phyloP scores from a whole-genome alignment of 1,140 invertebrate genomes.

The Hetaerina americana region DNA sequence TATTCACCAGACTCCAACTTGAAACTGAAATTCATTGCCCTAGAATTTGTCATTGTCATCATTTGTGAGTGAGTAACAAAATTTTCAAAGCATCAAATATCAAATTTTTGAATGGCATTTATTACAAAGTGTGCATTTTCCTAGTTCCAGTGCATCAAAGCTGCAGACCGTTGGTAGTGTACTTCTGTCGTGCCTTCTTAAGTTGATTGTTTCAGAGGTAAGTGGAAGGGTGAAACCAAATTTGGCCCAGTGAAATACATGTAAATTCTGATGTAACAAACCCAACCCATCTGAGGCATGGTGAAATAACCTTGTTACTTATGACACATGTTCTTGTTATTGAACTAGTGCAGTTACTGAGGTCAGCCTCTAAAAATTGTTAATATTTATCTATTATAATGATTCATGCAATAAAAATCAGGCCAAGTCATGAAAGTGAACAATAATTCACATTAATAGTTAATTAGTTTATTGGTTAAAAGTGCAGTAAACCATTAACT shows the following conservation, averaged over 20 bases:
- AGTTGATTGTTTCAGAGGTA: conserved; percentile 48
- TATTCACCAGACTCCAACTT: conserved; percentile 72
- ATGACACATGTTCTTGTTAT: too few relatives aligned
- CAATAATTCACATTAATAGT: too few relatives aligned
- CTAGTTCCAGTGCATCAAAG: conserved; percentile 42
- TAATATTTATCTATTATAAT: too few relatives aligned
- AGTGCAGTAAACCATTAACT: too few relatives aligned
- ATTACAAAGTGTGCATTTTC: too few relatives aligned
- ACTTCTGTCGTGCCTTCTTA: conserved; percentile 52
- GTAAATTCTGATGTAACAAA: not conserved
- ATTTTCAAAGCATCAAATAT: conserved; percentile 5
- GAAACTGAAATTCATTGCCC: conserved; percentile 61
- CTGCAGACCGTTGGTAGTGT: conserved; percentile 47
- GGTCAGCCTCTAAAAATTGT: too few relatives aligned
- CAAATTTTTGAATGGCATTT: too few relatives aligned
- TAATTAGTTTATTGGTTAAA: too few relatives aligned
- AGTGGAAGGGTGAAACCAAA: conserved; percentile 31
- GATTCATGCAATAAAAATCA: too few relatives aligned
- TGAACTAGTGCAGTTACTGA: too few relatives aligned
- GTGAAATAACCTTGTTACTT: too few relatives aligned
- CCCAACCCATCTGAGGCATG: not conserved
- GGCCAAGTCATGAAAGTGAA: too few relatives aligned
- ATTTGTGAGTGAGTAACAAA: conserved; percentile 52
- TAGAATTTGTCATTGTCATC: conserved; percentile 71
- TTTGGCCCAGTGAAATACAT: not conserved